phyloP scores from a whole-genome alignment of 1,140 invertebrate genomes.

The Drosophila arizonae region DNA sequence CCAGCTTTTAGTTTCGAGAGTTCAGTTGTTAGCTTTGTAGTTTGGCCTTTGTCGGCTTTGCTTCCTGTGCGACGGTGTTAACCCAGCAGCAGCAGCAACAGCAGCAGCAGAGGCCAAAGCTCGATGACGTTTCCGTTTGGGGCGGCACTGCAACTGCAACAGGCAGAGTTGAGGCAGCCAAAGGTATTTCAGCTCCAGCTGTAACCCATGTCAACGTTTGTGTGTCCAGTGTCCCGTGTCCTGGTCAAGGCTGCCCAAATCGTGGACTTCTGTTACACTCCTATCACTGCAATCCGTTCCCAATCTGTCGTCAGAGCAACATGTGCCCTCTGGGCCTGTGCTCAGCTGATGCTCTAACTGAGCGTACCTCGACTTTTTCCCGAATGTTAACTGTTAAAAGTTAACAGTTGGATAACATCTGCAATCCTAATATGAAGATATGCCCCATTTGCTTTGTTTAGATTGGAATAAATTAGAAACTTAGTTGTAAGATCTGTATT shows the following conservation, averaged over 20 bases:
- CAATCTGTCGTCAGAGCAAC: constrained; percentile 30
- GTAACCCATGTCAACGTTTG: not conserved
- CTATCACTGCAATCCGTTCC: constrained; percentile 28
- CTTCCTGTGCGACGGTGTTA: constrained; percentile 38
- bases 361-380: not conserved
- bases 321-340: not conserved
- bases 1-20: constrained; percentile 12
- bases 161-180: not conserved
- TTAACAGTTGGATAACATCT: no score
- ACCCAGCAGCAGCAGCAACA: not conserved
- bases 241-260: constrained; percentile 17
- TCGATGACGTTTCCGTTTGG: constrained; percentile 23
- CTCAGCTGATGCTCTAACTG: not conserved
- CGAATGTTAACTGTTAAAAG: not conserved
- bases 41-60: constrained; percentile 45
- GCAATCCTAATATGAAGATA: not conserved
- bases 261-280: not conserved
- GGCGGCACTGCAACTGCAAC: not conserved
- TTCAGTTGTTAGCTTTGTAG: constrained; percentile 30
- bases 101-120: not conserved
- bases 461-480: not conserved
- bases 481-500: no score
- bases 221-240: not conserved
- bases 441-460: no score
- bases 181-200: no score